A percentile compares a stretch with the other conserved stretches of the same genome.
Evolutionary conservation across 1,140 invertebrate genomes (phyloP).

Genomic region (Macrocentrus cingulum): DNA sequence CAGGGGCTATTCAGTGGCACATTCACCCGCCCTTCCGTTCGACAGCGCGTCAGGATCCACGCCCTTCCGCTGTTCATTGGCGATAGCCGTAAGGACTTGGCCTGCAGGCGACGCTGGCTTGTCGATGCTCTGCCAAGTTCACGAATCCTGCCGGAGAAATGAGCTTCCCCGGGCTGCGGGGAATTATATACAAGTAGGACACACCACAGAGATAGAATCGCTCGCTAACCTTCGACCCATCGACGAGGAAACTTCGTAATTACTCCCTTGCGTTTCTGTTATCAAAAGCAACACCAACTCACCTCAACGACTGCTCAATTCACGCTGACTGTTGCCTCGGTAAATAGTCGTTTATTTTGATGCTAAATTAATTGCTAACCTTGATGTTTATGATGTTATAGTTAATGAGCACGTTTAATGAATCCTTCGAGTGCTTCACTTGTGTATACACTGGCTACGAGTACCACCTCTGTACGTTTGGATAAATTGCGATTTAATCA

Average conservation of each 20-base stretch:
- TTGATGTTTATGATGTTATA: too few species aligned
- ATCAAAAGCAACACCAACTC: constrained; percentile 8
- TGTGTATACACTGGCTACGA: too few species aligned
- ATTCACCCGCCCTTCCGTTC: constrained; percentile 1
- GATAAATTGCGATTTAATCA: too few species aligned
- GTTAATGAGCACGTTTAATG: too few species aligned
- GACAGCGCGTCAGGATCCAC: constrained; percentile 36
- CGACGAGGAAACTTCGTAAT: constrained; percentile 36
- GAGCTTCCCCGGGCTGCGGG: constrained; percentile 32
- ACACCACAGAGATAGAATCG: constrained; percentile 39
- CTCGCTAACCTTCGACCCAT: constrained; percentile 41
- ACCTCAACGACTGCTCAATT: too few species aligned
- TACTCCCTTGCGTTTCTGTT: constrained; percentile 14
- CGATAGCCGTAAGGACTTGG: neutral
- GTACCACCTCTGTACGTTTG: too few species aligned
- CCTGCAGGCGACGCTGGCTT: constrained; percentile 27
- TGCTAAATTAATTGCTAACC: too few species aligned
- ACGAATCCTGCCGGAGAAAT: constrained; percentile 29
- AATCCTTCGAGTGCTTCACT: too few species aligned
- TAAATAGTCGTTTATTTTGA: too few species aligned
- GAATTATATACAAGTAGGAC: constrained; percentile 36
- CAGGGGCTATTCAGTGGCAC: neutral
- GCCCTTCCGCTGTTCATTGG: constrained; percentile 49
- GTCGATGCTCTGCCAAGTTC: constrained; percentile 25
- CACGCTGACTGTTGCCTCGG: too few species aligned